Evolutionary conservation across 2,888 invertebrate species (phyloP), one percentile per base, ranked within the genome.

Genomic region (Cyclophora punctaria): DNA sequence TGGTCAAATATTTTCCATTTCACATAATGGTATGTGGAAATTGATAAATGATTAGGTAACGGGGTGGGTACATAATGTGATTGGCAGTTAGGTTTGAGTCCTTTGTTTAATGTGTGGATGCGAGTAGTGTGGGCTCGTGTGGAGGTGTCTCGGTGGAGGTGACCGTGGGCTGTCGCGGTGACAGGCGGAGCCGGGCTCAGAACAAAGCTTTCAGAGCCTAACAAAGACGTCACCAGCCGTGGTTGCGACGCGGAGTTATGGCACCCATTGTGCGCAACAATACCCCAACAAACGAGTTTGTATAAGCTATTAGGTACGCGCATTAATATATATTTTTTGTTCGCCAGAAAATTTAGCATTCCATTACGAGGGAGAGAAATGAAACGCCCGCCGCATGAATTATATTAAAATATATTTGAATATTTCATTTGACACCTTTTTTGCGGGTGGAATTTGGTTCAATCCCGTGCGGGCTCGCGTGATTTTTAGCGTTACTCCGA

Each of bases 371-470:
- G 88, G 87, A 86, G 86, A 85, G 88, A 87, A 87, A 88, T 88
- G 87, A 86, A 88, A 88, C 85, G 86, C 87, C 85, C 85, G 88
- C 87, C 83, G 87, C 86, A 87, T 88, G 88, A 88, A 88, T 88
- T 88, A 88, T 88, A 88, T 88, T 88, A 88, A 87, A 88, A 88
- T 88, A 88, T 87, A 88, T 88, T 88, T 88, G 88, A 88, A 88
- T 88, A 88, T 88, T 88, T 88, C 88, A 88, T 88, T 88, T 88
- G 88, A 88, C 88, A 88, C 88, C 88, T 87, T 87, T 87, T 86
- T 87, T 83, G 81, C 82, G 78, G 75, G 79, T 68, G 84, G 83
- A 82, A 84, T 86, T 86, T 79, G 80, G 86, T 82, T 88, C 87
- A 88, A 87, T 88, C 86, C 80, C 76, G 77, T 70, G 73, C 67